Evolutionary conservation across 2,888 invertebrate species (phyloP).

Genomic region (Ormyrus thymus): DNA sequence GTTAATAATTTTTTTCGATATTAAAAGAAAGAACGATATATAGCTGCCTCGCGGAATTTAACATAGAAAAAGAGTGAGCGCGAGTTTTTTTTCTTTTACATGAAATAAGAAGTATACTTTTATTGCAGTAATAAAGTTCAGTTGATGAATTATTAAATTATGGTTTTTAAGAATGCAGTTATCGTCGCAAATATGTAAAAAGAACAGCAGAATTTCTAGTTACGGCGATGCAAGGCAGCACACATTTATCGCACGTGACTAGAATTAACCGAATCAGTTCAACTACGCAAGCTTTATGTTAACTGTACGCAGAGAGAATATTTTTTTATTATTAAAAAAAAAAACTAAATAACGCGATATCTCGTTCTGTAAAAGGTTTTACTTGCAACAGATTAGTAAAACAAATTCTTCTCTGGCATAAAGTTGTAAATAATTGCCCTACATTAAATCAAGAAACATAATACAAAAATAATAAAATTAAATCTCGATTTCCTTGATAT

Average conservation of each 20-base stretch:
- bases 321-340: too few species aligned
- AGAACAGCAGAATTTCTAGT: constrained; percentile 31
- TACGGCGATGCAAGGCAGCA: not conserved
- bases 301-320: not conserved
- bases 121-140: not conserved
- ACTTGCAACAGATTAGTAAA: too few species aligned
- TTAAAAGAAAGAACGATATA: constrained; percentile 15
- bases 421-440: too few species aligned
- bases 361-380: too few species aligned
- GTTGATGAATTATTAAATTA: constrained; percentile 30
- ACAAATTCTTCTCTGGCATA: too few species aligned
- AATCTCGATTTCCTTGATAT: too few species aligned
- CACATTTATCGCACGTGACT: constrained; percentile 19
- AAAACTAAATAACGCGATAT: too few species aligned
- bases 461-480: too few species aligned
- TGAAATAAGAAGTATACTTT: not conserved
- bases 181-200: not conserved
- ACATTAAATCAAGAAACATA: too few species aligned
- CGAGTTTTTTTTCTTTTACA: not conserved
- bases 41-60: not conserved
- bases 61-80: not conserved
- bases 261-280: constrained; percentile 26
- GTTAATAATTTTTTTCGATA: not conserved
- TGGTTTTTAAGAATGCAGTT: constrained; percentile 9
- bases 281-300: not conserved